phyloP scores from a whole-genome alignment of 2,888 invertebrate species.

The Geotrupes spiniger region DNA sequence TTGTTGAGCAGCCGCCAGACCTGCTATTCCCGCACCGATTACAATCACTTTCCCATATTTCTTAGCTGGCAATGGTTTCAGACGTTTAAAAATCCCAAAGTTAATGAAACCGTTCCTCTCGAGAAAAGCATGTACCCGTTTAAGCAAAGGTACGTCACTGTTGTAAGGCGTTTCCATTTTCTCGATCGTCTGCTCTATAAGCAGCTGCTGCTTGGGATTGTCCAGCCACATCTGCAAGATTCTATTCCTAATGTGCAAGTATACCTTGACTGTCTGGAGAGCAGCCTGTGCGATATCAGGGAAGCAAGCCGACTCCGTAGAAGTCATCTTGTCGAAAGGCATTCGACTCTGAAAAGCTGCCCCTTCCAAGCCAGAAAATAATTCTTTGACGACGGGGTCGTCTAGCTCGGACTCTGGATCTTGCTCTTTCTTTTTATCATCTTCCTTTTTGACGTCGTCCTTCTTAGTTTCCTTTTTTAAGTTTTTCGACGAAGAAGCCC shows the following conservation, averaged over 20 bases:
- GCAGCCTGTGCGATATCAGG: conserved; percentile 85
- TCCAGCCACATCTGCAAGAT: conserved; percentile 93
- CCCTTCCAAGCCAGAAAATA: conserved; percentile 68
- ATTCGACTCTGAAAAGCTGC: conserved; percentile 92
- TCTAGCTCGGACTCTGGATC: conserved; percentile 66
- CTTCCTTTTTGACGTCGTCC: conserved; percentile 52
- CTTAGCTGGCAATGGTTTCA: conserved; percentile 67
- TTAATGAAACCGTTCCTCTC: conserved; percentile 97
- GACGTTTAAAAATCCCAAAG: conserved; percentile 91
- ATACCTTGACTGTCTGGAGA: conserved; percentile 80
- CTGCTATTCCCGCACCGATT: conserved; percentile 83
- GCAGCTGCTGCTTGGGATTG: conserved; percentile 89
- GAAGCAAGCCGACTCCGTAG: conserved; percentile 90
- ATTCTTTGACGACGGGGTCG: conserved; percentile 56
- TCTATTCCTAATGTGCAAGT: conserved; percentile 87
- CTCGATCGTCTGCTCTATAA: conserved; percentile 75
- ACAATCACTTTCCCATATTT: conserved; percentile 65
- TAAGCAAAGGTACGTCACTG: conserved; percentile 80
- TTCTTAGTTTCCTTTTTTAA: conserved; percentile 49
- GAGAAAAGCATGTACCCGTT: conserved; percentile 84
- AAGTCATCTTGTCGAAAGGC: conserved; percentile 92
- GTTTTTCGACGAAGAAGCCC: conserved; percentile 51
- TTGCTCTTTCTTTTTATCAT: conserved; percentile 60
- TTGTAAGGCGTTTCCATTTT: conserved; percentile 90
- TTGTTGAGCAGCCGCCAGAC: conserved; percentile 91